Conservation (phyloP, 2,797 vertebrate genomes). For the Jordanella pulchra region DNA sequence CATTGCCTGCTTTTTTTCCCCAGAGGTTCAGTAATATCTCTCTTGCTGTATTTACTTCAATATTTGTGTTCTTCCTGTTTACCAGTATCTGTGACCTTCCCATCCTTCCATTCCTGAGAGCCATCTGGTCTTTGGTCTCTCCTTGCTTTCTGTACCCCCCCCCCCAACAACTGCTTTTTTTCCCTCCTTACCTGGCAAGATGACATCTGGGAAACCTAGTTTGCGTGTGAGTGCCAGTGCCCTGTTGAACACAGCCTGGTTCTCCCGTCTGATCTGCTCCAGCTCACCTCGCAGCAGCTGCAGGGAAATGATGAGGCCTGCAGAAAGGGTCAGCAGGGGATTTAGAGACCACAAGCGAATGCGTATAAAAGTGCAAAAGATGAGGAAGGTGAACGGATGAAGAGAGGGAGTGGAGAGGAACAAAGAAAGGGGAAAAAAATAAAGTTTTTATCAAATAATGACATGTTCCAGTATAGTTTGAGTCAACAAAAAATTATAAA, state of each 20-base stretch:
- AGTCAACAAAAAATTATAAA: background rate
- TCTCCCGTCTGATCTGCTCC: conserved; percentile 95
- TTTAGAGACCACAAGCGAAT: conserved; percentile 10
- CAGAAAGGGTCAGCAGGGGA: conserved; percentile 3
- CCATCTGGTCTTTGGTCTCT: conserved; percentile 48
- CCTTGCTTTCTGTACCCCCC: conserved; percentile 18
- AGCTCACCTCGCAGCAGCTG: conserved; percentile 96
- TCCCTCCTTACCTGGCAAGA: conserved; percentile 92
- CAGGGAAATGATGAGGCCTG: conserved; percentile 95
- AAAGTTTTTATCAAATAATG: background rate
- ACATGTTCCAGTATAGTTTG: background rate
- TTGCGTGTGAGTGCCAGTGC: conserved; percentile 95
- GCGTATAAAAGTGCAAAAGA: conserved; percentile 15
- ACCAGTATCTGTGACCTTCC: conserved; percentile 37
- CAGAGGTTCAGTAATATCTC: conserved; percentile 2
- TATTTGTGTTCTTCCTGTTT: conserved; percentile 30
- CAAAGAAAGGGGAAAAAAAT: conserved; percentile 37
- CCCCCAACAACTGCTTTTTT: conserved; percentile 25
- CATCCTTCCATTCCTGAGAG: conserved; percentile 35
- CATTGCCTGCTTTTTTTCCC: conserved; percentile 6
- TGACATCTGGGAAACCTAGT: conserved; percentile 97
- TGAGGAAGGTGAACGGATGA: conserved; percentile 8
- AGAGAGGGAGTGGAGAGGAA: conserved; percentile 57
- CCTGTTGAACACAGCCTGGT: conserved; percentile 93
- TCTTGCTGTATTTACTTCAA: conserved; percentile 2